Base-by-base conservation (phyloP, 2,113 vertebrate species). In the Pachycephala philippinensis region DNA sequence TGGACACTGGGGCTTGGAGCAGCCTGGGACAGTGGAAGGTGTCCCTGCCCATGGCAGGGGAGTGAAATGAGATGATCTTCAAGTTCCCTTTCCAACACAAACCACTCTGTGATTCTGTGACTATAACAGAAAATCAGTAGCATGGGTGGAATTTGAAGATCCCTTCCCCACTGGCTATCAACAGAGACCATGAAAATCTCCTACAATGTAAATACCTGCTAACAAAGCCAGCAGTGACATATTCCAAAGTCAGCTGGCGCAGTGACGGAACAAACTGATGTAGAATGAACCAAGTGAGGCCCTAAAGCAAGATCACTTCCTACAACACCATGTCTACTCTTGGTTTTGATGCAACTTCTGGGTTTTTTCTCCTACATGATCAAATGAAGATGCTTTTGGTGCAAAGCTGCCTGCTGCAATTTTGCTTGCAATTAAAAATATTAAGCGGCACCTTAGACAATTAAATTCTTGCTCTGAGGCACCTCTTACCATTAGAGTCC, bases 401-500 rank as follows among this genome's bases (percentile, higher is more conserved):
- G 49, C 61, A 94, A 95, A 90, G 57, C 75, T 91, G 78, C 60
- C 83, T 90, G 84, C 57, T 74, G 45, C 54, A 39, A 24, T 35
- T 49, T 53, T 22, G 70, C 60, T 92, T 31, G 12, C n/a, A 77
- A 88, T 45, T 45, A 85, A 77, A 94, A 89, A 60, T 89, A 87
- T 74, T 83, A 86, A 93, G 94, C 10, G 79, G 92, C 95, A 97
- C 95, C 95, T 95, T 96, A 96, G 92, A 96, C 47, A 96, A 91
- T 93, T 63, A 94, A 90, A 93, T 81, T 89, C 65, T 84, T 81
- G 92, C 84, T 85, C 50, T 50, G 69, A 94, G 95, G 92, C 91
- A 92, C 92, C 84, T 94, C 96, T 98, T 98, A 98, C 98, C 98
- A 84, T 98, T 98, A 96, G 98, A 98, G 97, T 98, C 98, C 97